Base-by-base conservation (phyloP, 2,888 invertebrate genomes). In the Patella ulyssiponensis region DNA sequence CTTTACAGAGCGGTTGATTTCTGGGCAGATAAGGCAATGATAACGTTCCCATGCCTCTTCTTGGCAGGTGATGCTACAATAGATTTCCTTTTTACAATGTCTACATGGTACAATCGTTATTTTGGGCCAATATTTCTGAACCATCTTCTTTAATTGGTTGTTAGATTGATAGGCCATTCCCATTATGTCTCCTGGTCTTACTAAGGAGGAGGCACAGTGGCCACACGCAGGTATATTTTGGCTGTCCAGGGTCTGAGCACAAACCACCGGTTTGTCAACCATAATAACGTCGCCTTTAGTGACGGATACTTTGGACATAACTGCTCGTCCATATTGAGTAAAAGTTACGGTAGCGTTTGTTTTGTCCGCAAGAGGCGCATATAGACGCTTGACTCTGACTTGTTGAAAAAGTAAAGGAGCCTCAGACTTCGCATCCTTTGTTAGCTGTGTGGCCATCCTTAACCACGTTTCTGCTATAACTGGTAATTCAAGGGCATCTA, bases 11-110 rank as follows among this genome's bases (percentile, higher is more conserved):
- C 82, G 79, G 73, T 88, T 88, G 1, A 77, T 75, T 3, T 79
- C 75, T 4, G 84, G 84, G 73, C 89, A 89, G 27, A 89, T 78
- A 33, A 88, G 73, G 69, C 84, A 78, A 74, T 89, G 89, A 76
- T 88, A 86, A 15, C 70, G 77, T 7, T 82, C 73, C 89, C 89
- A 89, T 1, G 86, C 86, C 70, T 85, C 82, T 11, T 83, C 78
- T 23, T 81, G 71, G 73, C 88, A 88, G 33, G 76, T 71, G 11
- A 79, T 76, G 53, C 86, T 85, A 76, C 88, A 88, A 76, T 87
- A 88, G 14, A 82, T 80, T 54, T 86, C 83, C 12, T 74, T 69
- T 12, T 75, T 78, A 76, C 88, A 88, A 20, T 81, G 69, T 52
- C 72, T 71, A 74, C 88, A 88, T 1, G 80, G 79, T 23, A 86